Evolutionary conservation across 2,113 vertebrate genomes (phyloP), one percentile per base, ranked within the genome.

Genomic region (Donacobius atricapilla): DNA sequence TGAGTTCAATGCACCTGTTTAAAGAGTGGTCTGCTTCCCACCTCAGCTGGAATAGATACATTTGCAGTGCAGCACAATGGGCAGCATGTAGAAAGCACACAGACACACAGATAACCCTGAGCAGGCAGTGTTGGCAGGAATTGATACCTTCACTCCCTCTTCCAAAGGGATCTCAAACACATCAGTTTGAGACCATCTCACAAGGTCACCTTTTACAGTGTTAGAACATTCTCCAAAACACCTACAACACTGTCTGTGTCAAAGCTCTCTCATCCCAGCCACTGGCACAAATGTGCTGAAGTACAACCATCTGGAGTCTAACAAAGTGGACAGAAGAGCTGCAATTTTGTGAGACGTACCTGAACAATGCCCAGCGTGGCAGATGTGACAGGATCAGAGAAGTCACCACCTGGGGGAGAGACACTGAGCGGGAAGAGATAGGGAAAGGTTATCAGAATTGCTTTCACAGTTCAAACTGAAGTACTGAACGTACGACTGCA

Each of bases 331-430:
- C 7, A 39, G 54, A 81, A 39, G 17, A 83, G 39, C 82, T 85
- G 47, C 63, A 35, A 22, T 0, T 1, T 45, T 9, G 8, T 48
- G 60, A 28, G 60, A 90, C 86, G 0, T 97, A 98, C 98, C 98
- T 99, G 99, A 71, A 99, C 99, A 69, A 99, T 99, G 94, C 99
- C 99, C 87, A 99, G 98, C 10, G 99, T 99, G 90, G 99, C 99
- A 94, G 99, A 99, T 58, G 99, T 99, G 84, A 99, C 99, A 22
- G 99, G 99, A 96, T 99, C 99, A 61, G 99, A 99, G 98, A 99
- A 99, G 96, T 99, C 99, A 94, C 99, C 99, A 97, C 99, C 99
- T 97, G 99, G 99, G 51, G 99, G 99, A 54, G 99, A 99, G 37
- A 99, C 99, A 90, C 99, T 99, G 97, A 70, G 80, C 50, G 70